Percentiles rank a stretch among this genome's conserved stretches.
These are phyloP conservation scores for Tribolium freemani DNA, from an alignment of 2,888 invertebrate species.

Conservation along the genomic window DNA sequence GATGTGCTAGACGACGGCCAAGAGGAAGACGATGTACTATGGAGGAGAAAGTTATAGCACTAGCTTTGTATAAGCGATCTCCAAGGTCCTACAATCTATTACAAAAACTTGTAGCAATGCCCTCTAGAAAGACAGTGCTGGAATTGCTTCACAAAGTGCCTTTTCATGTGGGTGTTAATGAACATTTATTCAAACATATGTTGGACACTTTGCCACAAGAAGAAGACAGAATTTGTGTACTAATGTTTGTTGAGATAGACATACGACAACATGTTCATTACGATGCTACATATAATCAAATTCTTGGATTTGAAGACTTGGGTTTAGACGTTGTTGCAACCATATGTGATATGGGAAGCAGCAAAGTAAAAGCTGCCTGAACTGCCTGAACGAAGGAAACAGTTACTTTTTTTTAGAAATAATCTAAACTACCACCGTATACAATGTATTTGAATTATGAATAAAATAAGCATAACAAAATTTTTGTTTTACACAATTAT, in stretches of 20 bases:
- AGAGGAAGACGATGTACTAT: conserved; percentile 31
- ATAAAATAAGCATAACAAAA: too few species aligned
- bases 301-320: conserved; percentile 45
- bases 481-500: too few species aligned
- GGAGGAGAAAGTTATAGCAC: conserved; percentile 31
- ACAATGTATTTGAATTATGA: too few species aligned
- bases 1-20: conserved; percentile 13
- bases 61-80: conserved; percentile 6
- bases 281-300: conserved; percentile 34
- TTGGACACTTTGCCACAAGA: conserved; percentile 1
- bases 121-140: conserved; percentile 28
- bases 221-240: conserved; percentile 36
- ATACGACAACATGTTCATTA: conserved; percentile 45
- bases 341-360: conserved; percentile 47
- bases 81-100: conserved; percentile 25
- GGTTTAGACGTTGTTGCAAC: conserved; percentile 41
- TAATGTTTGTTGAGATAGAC: conserved; percentile 48
- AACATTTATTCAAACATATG: conserved; percentile 44
- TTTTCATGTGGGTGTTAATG: conserved; percentile 42
- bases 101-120: conserved; percentile 36
- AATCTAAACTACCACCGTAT: too few species aligned
- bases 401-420: too few species aligned
- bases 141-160: conserved; percentile 39
- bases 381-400: too few species aligned
- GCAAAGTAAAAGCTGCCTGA: conserved; percentile 45